Percentiles rank a stretch among this genome's conserved stretches.
Evolutionary conservation across 2,888 invertebrate genomes (phyloP).

Genomic region (Dione vanillae): DNA sequence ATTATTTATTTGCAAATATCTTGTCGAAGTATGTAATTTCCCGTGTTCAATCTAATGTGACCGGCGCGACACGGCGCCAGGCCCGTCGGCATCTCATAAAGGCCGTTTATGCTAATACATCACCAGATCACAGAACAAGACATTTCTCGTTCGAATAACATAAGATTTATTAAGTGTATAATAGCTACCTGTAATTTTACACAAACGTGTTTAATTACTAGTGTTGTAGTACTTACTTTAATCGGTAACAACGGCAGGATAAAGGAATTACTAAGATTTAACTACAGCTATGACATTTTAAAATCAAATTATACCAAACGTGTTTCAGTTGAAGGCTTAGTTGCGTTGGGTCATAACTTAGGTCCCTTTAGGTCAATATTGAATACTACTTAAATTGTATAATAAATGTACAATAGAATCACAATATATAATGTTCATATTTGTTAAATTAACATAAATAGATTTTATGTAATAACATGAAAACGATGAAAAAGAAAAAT

Average conservation of each 20-base stretch:
- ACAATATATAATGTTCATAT: too few relatives aligned
- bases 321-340: not conserved
- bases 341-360: too few relatives aligned
- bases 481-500: not conserved
- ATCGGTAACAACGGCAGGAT: not conserved
- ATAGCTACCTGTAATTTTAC: conserved; percentile 63
- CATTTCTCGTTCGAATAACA: conserved; percentile 67
- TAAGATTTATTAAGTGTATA: conserved; percentile 74
- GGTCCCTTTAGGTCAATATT: too few relatives aligned
- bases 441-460: not conserved
- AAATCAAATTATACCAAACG: not conserved
- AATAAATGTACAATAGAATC: too few relatives aligned
- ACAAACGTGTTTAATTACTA: conserved; percentile 7
- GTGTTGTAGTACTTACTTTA: conserved; percentile 3
- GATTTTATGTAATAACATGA: not conserved
- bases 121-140: conserved; percentile 60
- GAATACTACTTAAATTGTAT: too few relatives aligned
- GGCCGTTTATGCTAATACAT: conserved; percentile 76
- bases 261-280: not conserved
- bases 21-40: conserved; percentile 76
- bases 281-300: not conserved
- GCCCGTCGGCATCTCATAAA: conserved; percentile 72
- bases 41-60: conserved; percentile 73
- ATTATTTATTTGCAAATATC: conserved; percentile 72
- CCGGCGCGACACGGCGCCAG: conserved; percentile 77